These are phyloP conservation scores for Podarcis raffonei DNA, from an alignment of 2,113 vertebrate genomes.

Conservation along the genomic window DNA sequence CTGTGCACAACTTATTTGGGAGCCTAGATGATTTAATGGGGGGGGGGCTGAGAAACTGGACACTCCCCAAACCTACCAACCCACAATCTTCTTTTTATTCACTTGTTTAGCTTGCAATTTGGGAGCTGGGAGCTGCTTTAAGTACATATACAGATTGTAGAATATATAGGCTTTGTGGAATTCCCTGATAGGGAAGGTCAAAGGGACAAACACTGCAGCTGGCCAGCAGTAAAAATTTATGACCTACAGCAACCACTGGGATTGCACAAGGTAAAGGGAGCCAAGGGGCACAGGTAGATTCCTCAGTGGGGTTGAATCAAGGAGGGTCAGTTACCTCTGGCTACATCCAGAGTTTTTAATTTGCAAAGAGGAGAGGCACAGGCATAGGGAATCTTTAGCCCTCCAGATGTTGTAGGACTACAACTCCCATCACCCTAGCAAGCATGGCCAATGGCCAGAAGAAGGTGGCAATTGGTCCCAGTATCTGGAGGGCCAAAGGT, in stretches of 20 bases:
- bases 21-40: background rate
- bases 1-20: background rate
- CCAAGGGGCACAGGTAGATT: conserved; percentile 19
- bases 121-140: no score
- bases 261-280: conserved; percentile 26
- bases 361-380: background rate
- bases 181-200: background rate
- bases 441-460: no score
- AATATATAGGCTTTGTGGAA: background rate
- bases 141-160: background rate
- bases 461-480: no score
- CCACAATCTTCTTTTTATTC: accelerated
- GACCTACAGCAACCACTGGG: conserved; percentile 18
- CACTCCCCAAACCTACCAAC: accelerated
- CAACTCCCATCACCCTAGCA: no score
- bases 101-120: background rate
- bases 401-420: no score
- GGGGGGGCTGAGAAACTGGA: background rate
- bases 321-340: background rate
- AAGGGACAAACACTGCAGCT: background rate
- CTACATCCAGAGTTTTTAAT: accelerated
- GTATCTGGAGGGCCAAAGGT: no score
- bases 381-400: no score
- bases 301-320: background rate
- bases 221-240: conserved; percentile 10